Conservation (phyloP, 2,888 invertebrate species). For the Trichopoda pennipes region DNA sequence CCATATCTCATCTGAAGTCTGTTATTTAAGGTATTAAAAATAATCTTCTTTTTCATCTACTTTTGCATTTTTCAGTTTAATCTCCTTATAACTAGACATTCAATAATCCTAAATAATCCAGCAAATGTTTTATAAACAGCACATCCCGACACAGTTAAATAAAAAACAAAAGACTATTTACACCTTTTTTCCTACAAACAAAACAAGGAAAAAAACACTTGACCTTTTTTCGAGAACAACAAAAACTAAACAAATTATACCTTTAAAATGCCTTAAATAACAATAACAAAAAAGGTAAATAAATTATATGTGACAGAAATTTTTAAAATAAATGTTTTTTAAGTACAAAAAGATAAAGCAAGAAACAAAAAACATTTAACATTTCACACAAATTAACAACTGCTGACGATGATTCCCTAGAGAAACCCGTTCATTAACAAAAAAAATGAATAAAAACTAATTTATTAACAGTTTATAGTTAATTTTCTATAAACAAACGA, state of each 20-base stretch:
- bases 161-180: constrained; percentile 34
- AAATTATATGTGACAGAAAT: constrained; percentile 64
- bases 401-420: constrained; percentile 49
- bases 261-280: constrained; percentile 21
- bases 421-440: constrained; percentile 59
- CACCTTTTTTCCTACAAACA: constrained; percentile 44
- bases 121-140: constrained; percentile 35
- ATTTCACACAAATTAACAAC: constrained; percentile 55
- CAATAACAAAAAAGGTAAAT: constrained; percentile 18
- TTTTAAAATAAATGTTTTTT: constrained; percentile 53
- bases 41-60: constrained; percentile 11
- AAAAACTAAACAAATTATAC: neutral
- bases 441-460: constrained; percentile 56
- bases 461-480: constrained; percentile 68
- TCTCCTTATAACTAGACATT: constrained; percentile 49
- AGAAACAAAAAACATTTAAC: neutral
- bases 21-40: constrained; percentile 8
- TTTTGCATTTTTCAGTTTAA: constrained; percentile 38
- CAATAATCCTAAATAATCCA: constrained; percentile 36
- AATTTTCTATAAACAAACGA: constrained; percentile 64
- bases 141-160: constrained; percentile 10
- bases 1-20: neutral
- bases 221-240: constrained; percentile 14
- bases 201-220: constrained; percentile 32
- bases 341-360: constrained; percentile 1